Conservation (phyloP, 2,888 invertebrate genomes). For the Morpho achilles region DNA sequence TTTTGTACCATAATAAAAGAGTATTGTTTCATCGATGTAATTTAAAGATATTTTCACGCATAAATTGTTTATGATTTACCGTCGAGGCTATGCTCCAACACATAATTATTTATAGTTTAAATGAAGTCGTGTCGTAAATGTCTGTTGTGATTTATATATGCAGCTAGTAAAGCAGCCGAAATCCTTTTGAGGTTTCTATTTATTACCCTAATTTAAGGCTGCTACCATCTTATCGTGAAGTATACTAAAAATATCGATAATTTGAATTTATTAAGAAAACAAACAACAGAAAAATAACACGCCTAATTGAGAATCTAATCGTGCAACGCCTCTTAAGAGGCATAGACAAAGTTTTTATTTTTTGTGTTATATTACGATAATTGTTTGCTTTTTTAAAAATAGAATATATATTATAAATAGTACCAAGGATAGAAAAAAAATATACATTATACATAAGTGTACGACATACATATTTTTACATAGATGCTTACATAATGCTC, state of each 20-base stretch:
- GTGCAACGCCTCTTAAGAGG: too few species aligned
- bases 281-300: background rate
- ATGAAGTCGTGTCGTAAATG: constrained; percentile 60
- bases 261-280: constrained; percentile 1
- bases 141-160: constrained; percentile 52
- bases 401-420: too few species aligned
- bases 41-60: constrained; percentile 46
- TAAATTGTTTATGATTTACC: constrained; percentile 58
- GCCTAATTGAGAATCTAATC: background rate
- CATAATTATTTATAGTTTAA: constrained; percentile 64
- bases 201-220: constrained; percentile 6
- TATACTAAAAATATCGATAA: constrained; percentile 4
- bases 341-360: too few species aligned
- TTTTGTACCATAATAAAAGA: constrained; percentile 33
- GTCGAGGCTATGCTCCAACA: constrained; percentile 40
- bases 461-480: too few species aligned
- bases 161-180: constrained; percentile 29
- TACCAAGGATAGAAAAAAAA: too few species aligned
- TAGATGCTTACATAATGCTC: too few species aligned
- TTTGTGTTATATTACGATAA: too few species aligned
- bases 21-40: constrained; percentile 41
- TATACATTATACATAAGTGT: too few species aligned
- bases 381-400: too few species aligned
- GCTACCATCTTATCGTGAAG: constrained; percentile 10
- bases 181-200: constrained; percentile 14